Evolutionary conservation across 2,113 vertebrate species (phyloP).

Genomic region (Copsychus sechellarum): DNA sequence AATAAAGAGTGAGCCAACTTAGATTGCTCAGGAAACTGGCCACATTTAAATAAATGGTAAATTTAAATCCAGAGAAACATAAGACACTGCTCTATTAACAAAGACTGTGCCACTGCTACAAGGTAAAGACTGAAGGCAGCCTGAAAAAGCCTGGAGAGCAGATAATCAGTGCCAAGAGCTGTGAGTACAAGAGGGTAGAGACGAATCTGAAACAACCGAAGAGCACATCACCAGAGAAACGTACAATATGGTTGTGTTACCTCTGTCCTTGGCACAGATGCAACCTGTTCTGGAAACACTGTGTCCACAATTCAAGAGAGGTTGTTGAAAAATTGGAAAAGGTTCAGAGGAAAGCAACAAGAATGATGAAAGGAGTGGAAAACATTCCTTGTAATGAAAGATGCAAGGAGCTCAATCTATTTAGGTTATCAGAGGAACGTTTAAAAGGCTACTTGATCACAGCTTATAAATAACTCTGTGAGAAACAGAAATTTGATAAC

Average conservation of each 20-base stretch:
- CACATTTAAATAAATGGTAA: neutral
- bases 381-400: conserved; percentile 40
- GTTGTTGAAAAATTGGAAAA: conserved; percentile 49
- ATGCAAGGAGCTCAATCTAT: neutral
- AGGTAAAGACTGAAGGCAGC: neutral
- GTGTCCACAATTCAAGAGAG: neutral
- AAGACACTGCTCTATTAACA: neutral
- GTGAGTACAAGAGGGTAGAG: neutral
- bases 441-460: conserved; percentile 43
- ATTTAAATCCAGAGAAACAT: neutral
- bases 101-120: neutral
- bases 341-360: conserved; percentile 36
- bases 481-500: conserved; percentile 40
- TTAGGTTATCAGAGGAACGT: conserved; percentile 3
- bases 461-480: conserved; percentile 36
- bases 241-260: neutral
- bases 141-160: neutral
- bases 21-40: neutral
- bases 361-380: conserved; percentile 47
- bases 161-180: neutral
- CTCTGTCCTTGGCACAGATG: conserved; percentile 10
- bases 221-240: neutral
- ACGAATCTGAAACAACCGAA: neutral
- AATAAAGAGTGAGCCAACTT: neutral
- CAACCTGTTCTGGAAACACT: conserved; percentile 6